Evolutionary conservation across 2,888 invertebrate genomes (phyloP).

Genomic region (Eristalinus aeneus): DNA sequence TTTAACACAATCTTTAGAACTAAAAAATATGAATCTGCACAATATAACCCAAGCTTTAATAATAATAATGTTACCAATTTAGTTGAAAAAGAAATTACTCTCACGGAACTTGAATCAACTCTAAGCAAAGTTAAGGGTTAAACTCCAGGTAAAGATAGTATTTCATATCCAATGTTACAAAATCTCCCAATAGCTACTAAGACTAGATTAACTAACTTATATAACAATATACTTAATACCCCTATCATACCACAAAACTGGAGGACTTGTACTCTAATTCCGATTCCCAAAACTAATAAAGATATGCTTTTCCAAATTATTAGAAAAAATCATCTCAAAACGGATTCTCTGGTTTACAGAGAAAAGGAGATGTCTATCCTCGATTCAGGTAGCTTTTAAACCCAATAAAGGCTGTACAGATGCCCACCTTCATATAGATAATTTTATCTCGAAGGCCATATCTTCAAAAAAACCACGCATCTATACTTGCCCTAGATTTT

Average conservation of each 20-base stretch:
- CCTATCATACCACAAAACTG: background rate
- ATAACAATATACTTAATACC: background rate
- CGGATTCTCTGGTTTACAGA: slow-evolving; percentile 73
- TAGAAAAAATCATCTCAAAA: background rate
- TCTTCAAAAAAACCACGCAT: background rate
- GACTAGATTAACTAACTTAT: background rate
- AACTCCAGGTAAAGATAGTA: background rate
- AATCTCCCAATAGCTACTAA: background rate
- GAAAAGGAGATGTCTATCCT: background rate
- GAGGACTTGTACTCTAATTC: background rate
- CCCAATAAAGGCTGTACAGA: slow-evolving; percentile 13
- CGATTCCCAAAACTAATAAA: background rate
- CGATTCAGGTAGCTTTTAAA: slow-evolving; percentile 29
- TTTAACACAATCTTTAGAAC: background rate
- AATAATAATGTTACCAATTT: no score
- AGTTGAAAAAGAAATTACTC: no score
- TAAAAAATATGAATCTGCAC: background rate
- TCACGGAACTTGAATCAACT: background rate
- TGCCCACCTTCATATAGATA: slow-evolving; percentile 16
- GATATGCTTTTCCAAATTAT: background rate
- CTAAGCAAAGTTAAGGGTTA: background rate
- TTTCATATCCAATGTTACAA: background rate
- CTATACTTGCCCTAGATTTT: background rate
- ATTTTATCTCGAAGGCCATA: background rate
- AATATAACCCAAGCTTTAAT: no score